Base-by-base conservation (phyloP, 2,113 vertebrate species). In the Pollimyrus isidori region DNA sequence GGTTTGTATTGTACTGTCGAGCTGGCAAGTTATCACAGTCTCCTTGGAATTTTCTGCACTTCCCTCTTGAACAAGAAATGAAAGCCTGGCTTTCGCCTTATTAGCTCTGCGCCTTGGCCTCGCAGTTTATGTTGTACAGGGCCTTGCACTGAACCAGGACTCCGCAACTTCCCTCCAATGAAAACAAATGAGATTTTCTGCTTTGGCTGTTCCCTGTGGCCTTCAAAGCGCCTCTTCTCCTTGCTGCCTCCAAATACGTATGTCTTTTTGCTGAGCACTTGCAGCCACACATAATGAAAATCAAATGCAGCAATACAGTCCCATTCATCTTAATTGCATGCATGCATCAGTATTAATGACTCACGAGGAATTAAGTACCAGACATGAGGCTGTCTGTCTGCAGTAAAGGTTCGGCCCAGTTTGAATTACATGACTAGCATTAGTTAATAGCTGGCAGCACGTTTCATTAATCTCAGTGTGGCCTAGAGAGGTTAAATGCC, bases 101-200 rank as follows among this genome's bases (percentile, higher is more conserved):
- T 39, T 53, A 48, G 26, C 50, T 87, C 15, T 87, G n/a, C 2
- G 85, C 26, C 50, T 39, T 9, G 13, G 15, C 85, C 85, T 56
- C 85, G 17, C 26, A 21, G 11, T 53, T 87, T 53, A 53, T 53
- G 26, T 2, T 35, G 50, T 39, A 10, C 50, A 3, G 85, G 50
- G 49, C 35, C n/a, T 53, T 35, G 26, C 50, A 87, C 49, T 87
- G 50, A 87, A 87, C 85, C 85, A 21, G 3, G 49, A 53, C 50
- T 87, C 50, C 7, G 13, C 26, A 87, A 19, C 49, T 35, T 52
- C 48, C 49, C n/a, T 52, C 49, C 85, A 87, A 53, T 52, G 49
- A 52, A 86, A 86, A 86, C 30, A 86, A 50, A 52, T 84, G 49
- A 50, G 46, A 48, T 86, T 52, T 86, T 84, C 82, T 46, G n/a